Conservation (phyloP, 2,113 vertebrate species). For the Mola mola region DNA sequence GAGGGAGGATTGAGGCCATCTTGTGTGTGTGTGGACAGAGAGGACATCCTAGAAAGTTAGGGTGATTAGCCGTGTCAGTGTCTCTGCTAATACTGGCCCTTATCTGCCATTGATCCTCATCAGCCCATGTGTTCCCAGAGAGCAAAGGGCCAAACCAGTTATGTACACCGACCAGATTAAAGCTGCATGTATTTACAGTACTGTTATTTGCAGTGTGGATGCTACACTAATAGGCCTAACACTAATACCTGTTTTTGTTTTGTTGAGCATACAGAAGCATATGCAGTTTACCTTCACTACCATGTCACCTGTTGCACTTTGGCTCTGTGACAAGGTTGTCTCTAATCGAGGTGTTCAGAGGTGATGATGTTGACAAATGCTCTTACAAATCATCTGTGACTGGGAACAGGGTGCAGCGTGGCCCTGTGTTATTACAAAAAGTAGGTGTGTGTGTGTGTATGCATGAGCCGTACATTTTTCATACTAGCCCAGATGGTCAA, state of each 20-base stretch:
- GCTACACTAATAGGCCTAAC: conserved; percentile 21
- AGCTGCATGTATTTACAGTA: conserved; percentile 55
- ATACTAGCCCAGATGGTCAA: conserved; percentile 58
- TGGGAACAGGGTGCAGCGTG: conserved; percentile 26
- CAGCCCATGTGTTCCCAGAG: conserved; percentile 60
- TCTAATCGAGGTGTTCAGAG: conserved; percentile 27
- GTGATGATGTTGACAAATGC: conserved; percentile 56
- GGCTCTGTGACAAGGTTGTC: conserved; percentile 27
- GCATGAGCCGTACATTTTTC: conserved; percentile 31
- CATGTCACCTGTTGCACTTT: neutral
- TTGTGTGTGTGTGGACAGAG: conserved; percentile 5
- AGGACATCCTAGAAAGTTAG: conserved; percentile 73
- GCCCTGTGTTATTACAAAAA: conserved; percentile 54
- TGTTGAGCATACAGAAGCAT: conserved; percentile 12
- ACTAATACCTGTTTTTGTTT: conserved; percentile 23
- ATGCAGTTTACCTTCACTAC: conserved; percentile 23
- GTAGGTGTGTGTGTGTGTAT: conserved; percentile 17
- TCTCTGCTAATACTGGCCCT: conserved; percentile 66
- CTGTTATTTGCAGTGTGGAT: conserved; percentile 53
- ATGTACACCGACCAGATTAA: conserved; percentile 40
- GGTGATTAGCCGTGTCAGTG: conserved; percentile 63
- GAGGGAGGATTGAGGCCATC: conserved; percentile 64
- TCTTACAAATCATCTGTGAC: conserved; percentile 59
- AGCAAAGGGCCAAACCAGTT: conserved; percentile 28
- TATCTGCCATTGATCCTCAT: conserved; percentile 72